Evolutionary conservation across 1,140 invertebrate species (phyloP), one percentile per base, ranked within the genome.

Genomic region (Steinernema feltiae): DNA sequence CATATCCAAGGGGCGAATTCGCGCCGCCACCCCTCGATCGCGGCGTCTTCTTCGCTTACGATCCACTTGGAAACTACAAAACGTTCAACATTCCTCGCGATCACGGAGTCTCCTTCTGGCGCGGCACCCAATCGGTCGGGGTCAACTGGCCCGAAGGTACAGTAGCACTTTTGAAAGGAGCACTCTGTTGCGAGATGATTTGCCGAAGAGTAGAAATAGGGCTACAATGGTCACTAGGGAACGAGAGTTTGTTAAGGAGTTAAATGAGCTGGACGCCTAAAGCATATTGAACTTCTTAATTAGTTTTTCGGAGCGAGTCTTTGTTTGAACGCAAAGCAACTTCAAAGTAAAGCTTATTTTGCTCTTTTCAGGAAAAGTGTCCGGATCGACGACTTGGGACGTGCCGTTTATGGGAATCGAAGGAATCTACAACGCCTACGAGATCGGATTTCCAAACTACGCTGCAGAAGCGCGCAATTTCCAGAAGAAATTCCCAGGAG

Each of bases 101-200:
- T 69, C 80, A 81, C 69, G 80, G 80, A 63, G 78, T 81, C 27
- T 80, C 78, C 0, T 80, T 81, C 78, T 81, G 75, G 63, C 72
- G 80, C 15, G 80, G 80, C 24, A 81, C 80, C 0, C 73, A 81
- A 21, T 77, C 80, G 1, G 32, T 71, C 1, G 41, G 80, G 12
- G 80, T 81, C n/a, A 74, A 81, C 69, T 81, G 80, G 80, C 80
- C 80, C 0, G 78, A 81, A 70, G 80, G 79, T 53, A 81, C 35
- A 24, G 30, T 63, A 3, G 7, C 53, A 63, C 24, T 63, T n/a
- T 63, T 27, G 2, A 7, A 41, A 18, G 35, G 18, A 41, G 35
- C 35, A 41, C 35, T 41, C 18, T 41, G 35, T 41, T 41, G 35
- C 35, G 35, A 41, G 18, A 41, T 41, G 35, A 18, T 41, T 41